phyloP scores from a whole-genome alignment of 2,888 invertebrate genomes.

The Noctua janthe region DNA sequence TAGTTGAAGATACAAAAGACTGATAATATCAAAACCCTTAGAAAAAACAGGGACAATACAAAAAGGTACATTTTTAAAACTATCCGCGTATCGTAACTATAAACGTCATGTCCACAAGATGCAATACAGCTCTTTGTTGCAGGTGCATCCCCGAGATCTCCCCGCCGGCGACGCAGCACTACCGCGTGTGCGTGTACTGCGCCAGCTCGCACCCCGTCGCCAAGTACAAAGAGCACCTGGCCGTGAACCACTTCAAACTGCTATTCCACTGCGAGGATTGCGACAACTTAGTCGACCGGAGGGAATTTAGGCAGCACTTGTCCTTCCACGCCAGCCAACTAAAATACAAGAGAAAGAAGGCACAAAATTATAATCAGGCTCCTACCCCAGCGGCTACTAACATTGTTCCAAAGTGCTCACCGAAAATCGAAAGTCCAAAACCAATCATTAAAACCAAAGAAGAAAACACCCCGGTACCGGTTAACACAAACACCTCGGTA shows the following conservation, averaged over 20 bases:
- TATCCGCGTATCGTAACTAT: not conserved
- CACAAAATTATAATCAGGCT: constrained; percentile 8
- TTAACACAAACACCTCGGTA: not conserved
- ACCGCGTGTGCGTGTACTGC: constrained; percentile 73
- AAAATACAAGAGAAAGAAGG: constrained; percentile 25
- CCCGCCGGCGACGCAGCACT: not conserved
- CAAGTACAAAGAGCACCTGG: constrained; percentile 74
- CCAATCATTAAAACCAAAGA: not conserved
- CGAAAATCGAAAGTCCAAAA: constrained; percentile 1
- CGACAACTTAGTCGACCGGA: constrained; percentile 77
- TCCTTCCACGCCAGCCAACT: constrained; percentile 77
- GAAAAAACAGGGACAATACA: not conserved
- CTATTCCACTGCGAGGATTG: constrained; percentile 86
- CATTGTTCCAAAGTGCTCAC: not conserved
- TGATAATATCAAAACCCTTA: not conserved
- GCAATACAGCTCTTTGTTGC: constrained; percentile 72
- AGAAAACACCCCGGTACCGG: not conserved
- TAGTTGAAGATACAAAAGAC: constrained; percentile 2
- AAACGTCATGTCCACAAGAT: not conserved
- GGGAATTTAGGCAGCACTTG: constrained; percentile 82
- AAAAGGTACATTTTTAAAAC: constrained; percentile 28
- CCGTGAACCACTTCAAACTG: constrained; percentile 74
- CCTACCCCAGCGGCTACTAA: not conserved
- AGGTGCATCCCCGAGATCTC: constrained; percentile 64
- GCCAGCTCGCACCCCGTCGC: constrained; percentile 43